A percentile compares a stretch with the other conserved stretches of the same genome.
phyloP scores from a whole-genome alignment of 1,140 invertebrate species.

The Melitaea cinxia region DNA sequence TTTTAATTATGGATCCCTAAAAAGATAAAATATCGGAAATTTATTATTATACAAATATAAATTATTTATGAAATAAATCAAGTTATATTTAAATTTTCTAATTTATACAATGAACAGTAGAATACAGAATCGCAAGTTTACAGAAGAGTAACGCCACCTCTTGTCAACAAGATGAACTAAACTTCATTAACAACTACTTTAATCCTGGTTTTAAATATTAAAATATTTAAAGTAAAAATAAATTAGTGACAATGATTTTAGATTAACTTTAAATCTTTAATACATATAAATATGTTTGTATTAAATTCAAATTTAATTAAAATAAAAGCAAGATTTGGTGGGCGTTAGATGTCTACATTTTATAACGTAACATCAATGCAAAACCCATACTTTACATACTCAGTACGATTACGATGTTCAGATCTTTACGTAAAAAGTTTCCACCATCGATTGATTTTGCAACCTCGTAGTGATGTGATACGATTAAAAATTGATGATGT shows the following conservation, averaged over 20 bases:
- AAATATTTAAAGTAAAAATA: neutral
- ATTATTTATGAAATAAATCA: neutral
- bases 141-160: neutral
- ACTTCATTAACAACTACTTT: neutral
- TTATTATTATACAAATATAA: conserved; percentile 1
- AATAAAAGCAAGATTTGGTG: neutral
- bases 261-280: too few species aligned
- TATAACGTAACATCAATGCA: neutral
- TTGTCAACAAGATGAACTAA: neutral
- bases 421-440: conserved; percentile 14
- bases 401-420: conserved; percentile 6
- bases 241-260: too few species aligned
- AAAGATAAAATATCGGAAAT: neutral
- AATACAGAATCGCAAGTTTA: neutral
- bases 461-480: neutral
- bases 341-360: conserved; percentile 1
- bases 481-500: neutral
- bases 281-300: too few species aligned
- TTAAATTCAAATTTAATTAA: neutral
- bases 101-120: neutral
- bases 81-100: conserved; percentile 16
- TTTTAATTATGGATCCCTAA: neutral
- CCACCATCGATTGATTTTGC: conserved; percentile 7
- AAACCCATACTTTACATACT: neutral
- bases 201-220: neutral